Base-by-base conservation (phyloP, 2,797 vertebrate species). In the Premnoplex brunnescens region DNA sequence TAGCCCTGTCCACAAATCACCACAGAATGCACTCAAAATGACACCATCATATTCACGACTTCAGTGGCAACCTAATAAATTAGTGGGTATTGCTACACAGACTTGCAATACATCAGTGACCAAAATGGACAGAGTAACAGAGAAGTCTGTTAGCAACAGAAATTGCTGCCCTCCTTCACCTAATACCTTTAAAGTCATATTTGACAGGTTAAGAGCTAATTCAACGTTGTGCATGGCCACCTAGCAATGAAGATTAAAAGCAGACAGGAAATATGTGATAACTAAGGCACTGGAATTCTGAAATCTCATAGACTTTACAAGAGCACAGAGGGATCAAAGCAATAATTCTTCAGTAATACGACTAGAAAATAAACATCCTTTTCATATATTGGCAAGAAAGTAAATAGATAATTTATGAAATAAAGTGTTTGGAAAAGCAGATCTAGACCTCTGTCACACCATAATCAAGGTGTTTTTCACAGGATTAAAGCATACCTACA, bases 381-480 rank as follows among this genome's bases (percentile, higher is more conserved):
- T 71, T 32, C n/a, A 34, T 34, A 46, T 14, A 84, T 66, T 75
- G 55, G 51, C 63, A 52, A 79, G 89, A 52, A 87, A 69, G 32
- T 79, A 92, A 96, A 92, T 48, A 92, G 71, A 27, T 69, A 85
- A 85, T 89, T 92, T 89, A 34, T 58, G 17, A 93, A 91, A 87
- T 87, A 34, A 79, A 88, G n/a, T 66, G 48, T 67, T 91, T 82
- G 44, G 81, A 73, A 82, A 92, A 82, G 63, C 74, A 91, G 16
- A 81, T 76, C 48, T 73, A 92, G 89, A 87, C 59, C 56, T 82
- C 78, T 85, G 44, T 58, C 76, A 85, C 41, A 71, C 44, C 27
- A 8, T 64, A 85, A 95, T 88, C 52, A 68, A 92, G 64, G 68
- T 93, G 79, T 83, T 92, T 89, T 77, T 74, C 36, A 9, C 30